Evolutionary conservation across 2,113 vertebrate genomes (phyloP), one percentile per base, ranked within the genome.

Genomic region (Spilogale gracilis): DNA sequence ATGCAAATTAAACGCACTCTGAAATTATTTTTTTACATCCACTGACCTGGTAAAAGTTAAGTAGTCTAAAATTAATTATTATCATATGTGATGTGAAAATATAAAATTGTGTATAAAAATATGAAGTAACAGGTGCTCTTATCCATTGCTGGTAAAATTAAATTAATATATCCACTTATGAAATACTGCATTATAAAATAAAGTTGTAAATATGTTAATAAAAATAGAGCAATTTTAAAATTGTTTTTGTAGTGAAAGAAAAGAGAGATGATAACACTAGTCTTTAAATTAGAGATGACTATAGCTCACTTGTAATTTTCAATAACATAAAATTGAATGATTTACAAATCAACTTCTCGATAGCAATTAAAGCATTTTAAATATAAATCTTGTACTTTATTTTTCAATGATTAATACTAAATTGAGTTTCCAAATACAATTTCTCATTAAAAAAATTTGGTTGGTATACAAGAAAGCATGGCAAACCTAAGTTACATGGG

Each of bases 381-480:
- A 91, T 65, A 5, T 54, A 84, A 91, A 88, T 58, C 11, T 32
- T 78, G 54, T 48, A 12, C 9, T 85, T 54, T 54, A 87, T n/a
- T 91, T 96, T 93, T 88, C 8, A 85, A 43, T 50, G 27, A 81
- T 45, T 74, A 93, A 73, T 56, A 88, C 10, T 74, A 87, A 96
- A 58, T 21, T 91, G 3, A 84, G 74, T 95, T 88, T 76, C 8
- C 25, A 93, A 80, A 32, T 69, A 1, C 0, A 48, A 93, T 69
- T 73, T 95, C 1, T 90, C 32, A 73, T 32, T 82, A 16, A 11
- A 43, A 73, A 92, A 85, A 67, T 78, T 43, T 95, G 27, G 76
- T 69, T 92, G 30, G 2, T 9, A 65, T 43, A 54, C 3, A 20
- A 95, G 21, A 61, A 8, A 67, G 38, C 2, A 61, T 54, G 30